phyloP scores from a whole-genome alignment of 2,113 vertebrate genomes.

The Oncorhynchus nerka region DNA sequence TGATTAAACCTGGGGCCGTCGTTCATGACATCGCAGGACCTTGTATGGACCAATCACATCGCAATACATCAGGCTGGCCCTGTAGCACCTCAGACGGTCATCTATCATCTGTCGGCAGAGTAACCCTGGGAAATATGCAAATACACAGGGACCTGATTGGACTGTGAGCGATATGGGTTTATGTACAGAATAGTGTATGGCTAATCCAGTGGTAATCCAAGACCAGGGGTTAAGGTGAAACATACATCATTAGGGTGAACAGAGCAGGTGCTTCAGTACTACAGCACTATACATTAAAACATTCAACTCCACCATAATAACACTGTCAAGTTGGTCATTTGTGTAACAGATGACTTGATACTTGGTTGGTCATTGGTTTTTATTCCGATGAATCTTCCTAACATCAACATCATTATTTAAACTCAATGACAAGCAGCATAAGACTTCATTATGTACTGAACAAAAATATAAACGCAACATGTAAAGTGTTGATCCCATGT shows the following conservation, averaged over 20 bases:
- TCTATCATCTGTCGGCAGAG: slow-evolving; percentile 29
- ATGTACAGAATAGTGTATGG: slow-evolving; percentile 17
- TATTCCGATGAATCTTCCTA: too few species aligned
- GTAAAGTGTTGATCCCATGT: too few species aligned
- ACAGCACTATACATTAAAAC: too few species aligned
- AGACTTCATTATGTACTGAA: too few species aligned
- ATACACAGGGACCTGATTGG: slow-evolving; percentile 1
- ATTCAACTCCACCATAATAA: neutral
- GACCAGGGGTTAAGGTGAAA: slow-evolving; percentile 33
- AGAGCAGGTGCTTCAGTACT: too few species aligned
- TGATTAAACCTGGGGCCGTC: neutral
- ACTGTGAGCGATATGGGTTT: slow-evolving; percentile 23
- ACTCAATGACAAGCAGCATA: too few species aligned
- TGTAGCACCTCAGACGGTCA: slow-evolving; percentile 4
- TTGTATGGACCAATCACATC: slow-evolving; percentile 10
- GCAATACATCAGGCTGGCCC: slow-evolving; percentile 3
- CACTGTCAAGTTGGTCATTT: neutral
- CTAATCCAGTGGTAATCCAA: slow-evolving; percentile 51
- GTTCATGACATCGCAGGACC: slow-evolving; percentile 1
- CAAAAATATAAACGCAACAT: too few species aligned
- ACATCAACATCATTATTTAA: too few species aligned
- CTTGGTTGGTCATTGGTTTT: neutral
- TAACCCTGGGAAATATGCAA: slow-evolving; percentile 30
- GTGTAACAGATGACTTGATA: neutral
- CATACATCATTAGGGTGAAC: slow-evolving; percentile 5